Conservation (phyloP, 1,140 invertebrate species). For the Calephelis virginiensis region DNA sequence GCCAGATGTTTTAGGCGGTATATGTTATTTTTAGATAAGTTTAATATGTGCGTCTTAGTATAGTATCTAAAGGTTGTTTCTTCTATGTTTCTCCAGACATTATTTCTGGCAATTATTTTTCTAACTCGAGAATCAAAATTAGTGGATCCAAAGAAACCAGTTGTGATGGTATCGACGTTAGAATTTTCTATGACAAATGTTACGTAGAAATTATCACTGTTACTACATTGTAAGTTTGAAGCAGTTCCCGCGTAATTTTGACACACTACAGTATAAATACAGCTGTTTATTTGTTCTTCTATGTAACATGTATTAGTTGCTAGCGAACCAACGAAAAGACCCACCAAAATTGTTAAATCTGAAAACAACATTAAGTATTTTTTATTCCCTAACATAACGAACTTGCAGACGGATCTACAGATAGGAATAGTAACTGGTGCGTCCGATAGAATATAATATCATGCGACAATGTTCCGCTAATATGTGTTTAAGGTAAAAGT, state of each 20-base stretch:
- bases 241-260: constrained; percentile 35
- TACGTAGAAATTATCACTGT: constrained; percentile 33
- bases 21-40: constrained; percentile 51
- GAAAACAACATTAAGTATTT: constrained; percentile 18
- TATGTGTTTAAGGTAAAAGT: too few relatives aligned
- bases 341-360: constrained; percentile 17
- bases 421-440: too few relatives aligned
- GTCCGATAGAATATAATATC: too few relatives aligned
- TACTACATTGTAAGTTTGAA: constrained; percentile 33
- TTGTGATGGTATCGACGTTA: constrained; percentile 25
- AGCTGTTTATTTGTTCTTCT: constrained; percentile 28
- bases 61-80: constrained; percentile 47
- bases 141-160: constrained; percentile 54
- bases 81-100: constrained; percentile 42
- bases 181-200: constrained; percentile 47
- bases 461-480: too few relatives aligned
- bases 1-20: constrained; percentile 37
- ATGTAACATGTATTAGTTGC: constrained; percentile 32
- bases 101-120: constrained; percentile 37
- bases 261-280: constrained; percentile 44
- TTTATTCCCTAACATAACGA: background rate
- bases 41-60: constrained; percentile 33
- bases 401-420: too few relatives aligned
- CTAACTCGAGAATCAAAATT: constrained; percentile 58
- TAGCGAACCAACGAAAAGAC: constrained; percentile 7